Conservation (phyloP, 2,113 vertebrate species). For the Porphyrio hochstetteri region DNA sequence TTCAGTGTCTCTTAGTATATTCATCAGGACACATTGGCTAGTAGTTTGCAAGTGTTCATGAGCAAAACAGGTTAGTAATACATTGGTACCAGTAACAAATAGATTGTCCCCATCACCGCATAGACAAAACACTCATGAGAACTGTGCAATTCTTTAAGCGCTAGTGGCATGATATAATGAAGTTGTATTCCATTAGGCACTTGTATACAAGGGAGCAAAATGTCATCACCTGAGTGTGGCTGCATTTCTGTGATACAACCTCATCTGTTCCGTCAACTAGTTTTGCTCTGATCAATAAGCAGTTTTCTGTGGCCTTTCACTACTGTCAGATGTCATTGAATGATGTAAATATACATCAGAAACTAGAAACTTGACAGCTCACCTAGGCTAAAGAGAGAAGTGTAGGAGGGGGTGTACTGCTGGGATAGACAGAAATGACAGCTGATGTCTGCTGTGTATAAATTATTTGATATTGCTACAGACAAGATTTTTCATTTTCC, state of each 20-base stretch:
- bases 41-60: slow-evolving; percentile 82
- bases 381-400: slow-evolving; percentile 74
- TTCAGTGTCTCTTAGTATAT: slow-evolving; percentile 69
- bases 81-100: slow-evolving; percentile 77
- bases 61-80: slow-evolving; percentile 73
- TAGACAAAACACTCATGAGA: slow-evolving; percentile 78
- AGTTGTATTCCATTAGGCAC: slow-evolving; percentile 93
- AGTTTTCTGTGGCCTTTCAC: slow-evolving; percentile 97
- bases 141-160: slow-evolving; percentile 76
- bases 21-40: slow-evolving; percentile 68
- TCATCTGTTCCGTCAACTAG: slow-evolving; percentile 95
- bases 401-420: slow-evolving; percentile 49
- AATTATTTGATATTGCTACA: slow-evolving; percentile 61
- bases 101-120: slow-evolving; percentile 78
- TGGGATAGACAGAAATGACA: slow-evolving; percentile 76
- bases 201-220: slow-evolving; percentile 74
- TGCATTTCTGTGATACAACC: slow-evolving; percentile 84
- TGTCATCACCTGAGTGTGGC: slow-evolving; percentile 83
- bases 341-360: slow-evolving; percentile 94
- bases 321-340: slow-evolving; percentile 92
- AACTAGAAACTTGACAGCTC: slow-evolving; percentile 93
- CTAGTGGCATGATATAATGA: slow-evolving; percentile 93
- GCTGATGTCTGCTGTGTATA: slow-evolving; percentile 72
- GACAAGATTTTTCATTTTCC: slow-evolving; percentile 51
- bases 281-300: slow-evolving; percentile 96